phyloP scores from a whole-genome alignment of 2,888 invertebrate genomes.

The Pachycephus smyrnensis region DNA sequence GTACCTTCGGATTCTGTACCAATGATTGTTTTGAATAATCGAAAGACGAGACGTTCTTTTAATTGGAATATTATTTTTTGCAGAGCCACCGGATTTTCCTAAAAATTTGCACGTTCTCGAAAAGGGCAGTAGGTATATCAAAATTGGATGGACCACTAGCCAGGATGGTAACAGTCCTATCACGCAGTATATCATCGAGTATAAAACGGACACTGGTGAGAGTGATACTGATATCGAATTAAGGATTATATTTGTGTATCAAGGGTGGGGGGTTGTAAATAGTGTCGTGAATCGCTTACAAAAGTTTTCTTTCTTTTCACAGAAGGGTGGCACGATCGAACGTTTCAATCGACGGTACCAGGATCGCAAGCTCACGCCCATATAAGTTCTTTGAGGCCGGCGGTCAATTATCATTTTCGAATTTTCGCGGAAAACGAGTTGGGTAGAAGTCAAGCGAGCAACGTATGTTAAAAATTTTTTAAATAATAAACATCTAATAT shows the following conservation, averaged over 20 bases:
- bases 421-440: conserved; percentile 91
- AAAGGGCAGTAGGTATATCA: conserved; percentile 85
- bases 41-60: not conserved
- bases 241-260: not conserved
- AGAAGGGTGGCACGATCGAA: conserved; percentile 87
- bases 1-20: conserved; percentile 65
- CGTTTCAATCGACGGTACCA: conserved; percentile 84
- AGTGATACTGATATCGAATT: conserved; percentile 9
- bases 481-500: not conserved
- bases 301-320: conserved; percentile 42
- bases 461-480: conserved; percentile 70
- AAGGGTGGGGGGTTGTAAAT: not conserved
- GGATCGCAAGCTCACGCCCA: conserved; percentile 86
- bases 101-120: conserved; percentile 87
- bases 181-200: conserved; percentile 89
- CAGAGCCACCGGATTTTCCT: conserved; percentile 90
- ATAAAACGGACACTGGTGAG: conserved; percentile 84
- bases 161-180: conserved; percentile 92
- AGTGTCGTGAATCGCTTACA: not conserved
- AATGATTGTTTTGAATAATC: not conserved
- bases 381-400: conserved; percentile 85
- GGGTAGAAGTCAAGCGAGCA: conserved; percentile 88
- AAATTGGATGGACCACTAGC: conserved; percentile 90
- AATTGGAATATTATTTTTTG: conserved; percentile 29
- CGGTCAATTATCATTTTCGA: conserved; percentile 88